Percentiles rank a stretch among this genome's conserved stretches.
These are phyloP conservation scores for Lutjanus campechanus DNA, from an alignment of 2,797 vertebrate genomes.

Conservation along the genomic window DNA sequence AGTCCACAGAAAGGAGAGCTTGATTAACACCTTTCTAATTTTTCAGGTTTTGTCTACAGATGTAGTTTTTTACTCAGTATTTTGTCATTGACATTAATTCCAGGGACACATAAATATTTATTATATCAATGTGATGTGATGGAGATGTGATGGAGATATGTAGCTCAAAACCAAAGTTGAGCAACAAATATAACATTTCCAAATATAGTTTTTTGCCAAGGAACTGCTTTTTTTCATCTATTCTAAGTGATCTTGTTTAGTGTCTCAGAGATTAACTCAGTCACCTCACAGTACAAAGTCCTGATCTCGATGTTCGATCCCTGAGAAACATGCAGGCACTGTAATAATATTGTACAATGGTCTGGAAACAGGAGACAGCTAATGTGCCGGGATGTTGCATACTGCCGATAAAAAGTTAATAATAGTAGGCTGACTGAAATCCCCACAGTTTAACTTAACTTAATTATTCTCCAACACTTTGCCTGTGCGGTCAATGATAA, in stretches of 20 bases:
- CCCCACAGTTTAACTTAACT: background rate
- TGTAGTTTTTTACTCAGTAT: background rate
- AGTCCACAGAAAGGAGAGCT: background rate
- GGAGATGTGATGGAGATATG: background rate
- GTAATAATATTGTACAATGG: background rate
- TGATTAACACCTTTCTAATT: background rate
- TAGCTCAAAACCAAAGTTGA: no score
- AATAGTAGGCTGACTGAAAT: background rate
- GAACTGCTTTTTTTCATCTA: background rate
- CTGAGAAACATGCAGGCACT: background rate
- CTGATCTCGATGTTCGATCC: no score
- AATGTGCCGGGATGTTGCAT: background rate
- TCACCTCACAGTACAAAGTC: background rate
- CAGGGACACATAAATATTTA: background rate
- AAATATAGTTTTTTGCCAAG: background rate
- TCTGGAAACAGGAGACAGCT: background rate
- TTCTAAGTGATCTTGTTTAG: background rate
- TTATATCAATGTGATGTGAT: background rate
- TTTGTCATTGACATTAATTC: background rate
- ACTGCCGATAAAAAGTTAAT: background rate
- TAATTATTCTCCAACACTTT: slow-evolving; percentile 14
- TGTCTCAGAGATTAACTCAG: background rate
- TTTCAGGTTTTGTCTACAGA: background rate
- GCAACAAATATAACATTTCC: background rate
- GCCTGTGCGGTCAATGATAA: slow-evolving; percentile 42